These are phyloP conservation scores for Coenobita brevimanus DNA, from an alignment of 1,140 invertebrate genomes.

Conservation along the genomic window DNA sequence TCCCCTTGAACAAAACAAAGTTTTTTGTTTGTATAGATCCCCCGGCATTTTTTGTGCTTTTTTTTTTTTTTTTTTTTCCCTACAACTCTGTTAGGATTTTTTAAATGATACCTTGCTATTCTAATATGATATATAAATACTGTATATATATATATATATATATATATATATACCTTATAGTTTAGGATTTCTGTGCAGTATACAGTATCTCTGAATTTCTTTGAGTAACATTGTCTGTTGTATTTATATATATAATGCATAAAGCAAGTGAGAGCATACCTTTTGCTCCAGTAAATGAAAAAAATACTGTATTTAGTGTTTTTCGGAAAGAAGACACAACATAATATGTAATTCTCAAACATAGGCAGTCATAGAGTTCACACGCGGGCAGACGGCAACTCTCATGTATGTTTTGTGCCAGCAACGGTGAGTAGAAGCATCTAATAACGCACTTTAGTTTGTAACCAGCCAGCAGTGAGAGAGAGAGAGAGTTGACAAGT, in stretches of 20 bases:
- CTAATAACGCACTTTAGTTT: slow-evolving; percentile 64
- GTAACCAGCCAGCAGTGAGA: slow-evolving; percentile 48
- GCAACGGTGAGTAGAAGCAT: slow-evolving; percentile 66
- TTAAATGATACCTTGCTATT: not conserved
- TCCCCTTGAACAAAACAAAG: too few relatives aligned
- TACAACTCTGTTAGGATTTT: too few relatives aligned
- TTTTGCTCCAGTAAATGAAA: too few relatives aligned
- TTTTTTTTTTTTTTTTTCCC: slow-evolving; percentile 22
- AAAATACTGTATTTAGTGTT: slow-evolving; percentile 47
- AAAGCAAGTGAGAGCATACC: too few relatives aligned
- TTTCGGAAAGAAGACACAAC: slow-evolving; percentile 60
- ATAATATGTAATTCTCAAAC: slow-evolving; percentile 69
- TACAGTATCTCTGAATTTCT: slow-evolving; percentile 5
- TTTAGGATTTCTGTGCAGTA: not conserved
- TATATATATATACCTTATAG: too few relatives aligned
- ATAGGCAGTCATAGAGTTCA: slow-evolving; percentile 70
- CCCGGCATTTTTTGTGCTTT: slow-evolving; percentile 8
- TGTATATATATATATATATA: too few relatives aligned
- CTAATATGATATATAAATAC: too few relatives aligned
- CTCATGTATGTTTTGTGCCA: slow-evolving; percentile 69
- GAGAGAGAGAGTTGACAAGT: too few relatives aligned
- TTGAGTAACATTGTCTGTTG: slow-evolving; percentile 35
- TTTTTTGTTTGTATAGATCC: too few relatives aligned
- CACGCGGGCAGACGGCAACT: slow-evolving; percentile 65
- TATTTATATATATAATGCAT: slow-evolving; percentile 16